phyloP scores from a whole-genome alignment of 2,113 vertebrate genomes.

The Syngnathus floridae region DNA sequence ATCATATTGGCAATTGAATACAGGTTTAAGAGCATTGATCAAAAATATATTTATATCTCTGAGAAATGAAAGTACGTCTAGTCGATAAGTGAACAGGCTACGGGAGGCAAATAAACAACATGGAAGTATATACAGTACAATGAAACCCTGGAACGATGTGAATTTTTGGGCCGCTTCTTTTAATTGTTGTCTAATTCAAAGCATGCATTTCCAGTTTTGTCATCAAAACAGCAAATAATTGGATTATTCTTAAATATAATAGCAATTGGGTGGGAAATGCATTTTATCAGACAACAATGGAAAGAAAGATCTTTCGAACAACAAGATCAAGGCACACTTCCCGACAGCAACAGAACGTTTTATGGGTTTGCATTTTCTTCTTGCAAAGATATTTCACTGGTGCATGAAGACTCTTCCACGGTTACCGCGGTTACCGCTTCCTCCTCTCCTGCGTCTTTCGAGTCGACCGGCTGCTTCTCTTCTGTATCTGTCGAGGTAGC shows the following conservation, averaged over 20 bases:
- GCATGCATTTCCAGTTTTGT: neutral
- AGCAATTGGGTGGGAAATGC: constrained; percentile 13
- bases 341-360: constrained; percentile 27
- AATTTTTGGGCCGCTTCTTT: neutral
- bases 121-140: constrained; percentile 45
- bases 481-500: neutral
- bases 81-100: neutral
- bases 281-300: neutral
- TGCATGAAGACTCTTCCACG: neutral
- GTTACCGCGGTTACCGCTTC: neutral
- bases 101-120: constrained; percentile 5
- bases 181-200: neutral
- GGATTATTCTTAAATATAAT: neutral
- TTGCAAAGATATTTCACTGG: constrained; percentile 27
- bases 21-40: constrained; percentile 15
- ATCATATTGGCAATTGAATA: constrained; percentile 44
- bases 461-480: neutral
- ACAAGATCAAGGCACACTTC: constrained; percentile 29
- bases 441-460: neutral
- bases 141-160: constrained; percentile 4
- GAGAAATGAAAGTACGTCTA: neutral
- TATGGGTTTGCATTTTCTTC: constrained; percentile 35
- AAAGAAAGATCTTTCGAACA: neutral
- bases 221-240: neutral
- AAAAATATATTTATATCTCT: constrained; percentile 8